Conservation (phyloP, 2,888 invertebrate genomes). For the Eristalis pertinax region DNA sequence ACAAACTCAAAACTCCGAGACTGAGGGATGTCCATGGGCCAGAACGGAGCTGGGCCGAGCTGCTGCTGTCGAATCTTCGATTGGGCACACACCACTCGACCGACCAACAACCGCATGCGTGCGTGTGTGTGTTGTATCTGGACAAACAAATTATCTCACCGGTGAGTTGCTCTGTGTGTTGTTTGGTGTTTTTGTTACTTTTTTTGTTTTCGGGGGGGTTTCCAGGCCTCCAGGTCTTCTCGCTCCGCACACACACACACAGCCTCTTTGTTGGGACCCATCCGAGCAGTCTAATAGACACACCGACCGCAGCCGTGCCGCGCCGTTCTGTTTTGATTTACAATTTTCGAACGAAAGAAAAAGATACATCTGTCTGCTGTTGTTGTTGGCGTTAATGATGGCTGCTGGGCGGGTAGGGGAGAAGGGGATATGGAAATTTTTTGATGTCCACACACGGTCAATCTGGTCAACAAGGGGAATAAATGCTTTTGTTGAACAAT, state of each 20-base stretch:
- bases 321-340: constrained; percentile 59
- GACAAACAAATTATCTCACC: constrained; percentile 68
- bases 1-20: constrained; percentile 51
- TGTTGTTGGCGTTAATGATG: constrained; percentile 11
- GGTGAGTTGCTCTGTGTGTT: neutral
- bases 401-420: neutral
- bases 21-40: neutral
- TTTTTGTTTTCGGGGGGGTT: neutral
- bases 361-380: constrained; percentile 7
- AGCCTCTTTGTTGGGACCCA: constrained; percentile 23
- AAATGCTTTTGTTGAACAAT: constrained; percentile 44
- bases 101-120: constrained; percentile 52
- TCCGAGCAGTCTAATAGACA: constrained; percentile 40
- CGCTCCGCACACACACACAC: neutral
- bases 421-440: neutral
- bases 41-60: constrained; percentile 31
- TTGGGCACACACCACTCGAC: constrained; percentile 60
- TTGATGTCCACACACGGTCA: constrained; percentile 17
- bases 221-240: constrained; percentile 11
- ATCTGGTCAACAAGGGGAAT: constrained; percentile 27
- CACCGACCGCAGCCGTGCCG: constrained; percentile 4
- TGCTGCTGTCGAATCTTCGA: constrained; percentile 25
- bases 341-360: constrained; percentile 50
- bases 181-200: too few relatives aligned
- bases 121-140: constrained; percentile 46